Base-by-base conservation (phyloP, 2,797 vertebrate species). In the Falco cherrug region DNA sequence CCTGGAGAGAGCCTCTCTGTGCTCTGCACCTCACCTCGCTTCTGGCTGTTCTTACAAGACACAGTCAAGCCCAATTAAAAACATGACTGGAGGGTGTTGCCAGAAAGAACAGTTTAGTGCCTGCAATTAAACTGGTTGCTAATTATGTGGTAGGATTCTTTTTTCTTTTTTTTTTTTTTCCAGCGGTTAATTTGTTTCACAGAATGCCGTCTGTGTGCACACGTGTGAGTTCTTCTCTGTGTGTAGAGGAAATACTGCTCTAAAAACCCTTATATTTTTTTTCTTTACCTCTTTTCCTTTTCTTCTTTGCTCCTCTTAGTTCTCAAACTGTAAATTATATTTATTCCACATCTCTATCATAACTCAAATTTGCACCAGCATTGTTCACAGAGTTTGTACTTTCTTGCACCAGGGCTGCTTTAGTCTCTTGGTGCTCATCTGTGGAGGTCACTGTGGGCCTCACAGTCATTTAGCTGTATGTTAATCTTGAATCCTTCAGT, bases 401-500 rank as follows among this genome's bases (percentile, higher is more conserved):
- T 54, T 57, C 63, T 89, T 85, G 39, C 14, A 39, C 33, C 9
- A 39, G 16, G 22, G 10, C 61, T 84, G 59, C 41, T 83, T 92
- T 60, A 41, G 5, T 79, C 57, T 57, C 47, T 21, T 45, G 50
- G 61, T 63, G 41, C 68, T 92, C 84, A 86, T 95, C 91, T 95
- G 95, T 60, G 43, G 77, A 96, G 82, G 78, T 82, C 87, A 82
- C 29, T 24, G 37, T 65, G 71, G 82, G 85, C 41, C 90, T 53
- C 69, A 37, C 29, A 74, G 78, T 81, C 85, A 51, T 67, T 89
- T 75, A 35, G 63, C 76, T 90, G 16, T 70, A 25, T 17, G 39
- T 73, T 90, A 93, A 90, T 97, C 87, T 69, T 73, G 81, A 93
- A 84, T 92, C 79, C 91, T 96, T 84, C 87, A 84, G 47, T 76